Conservation (phyloP, 2,113 vertebrate genomes). For the Dunckerocampus dactyliophorus region DNA sequence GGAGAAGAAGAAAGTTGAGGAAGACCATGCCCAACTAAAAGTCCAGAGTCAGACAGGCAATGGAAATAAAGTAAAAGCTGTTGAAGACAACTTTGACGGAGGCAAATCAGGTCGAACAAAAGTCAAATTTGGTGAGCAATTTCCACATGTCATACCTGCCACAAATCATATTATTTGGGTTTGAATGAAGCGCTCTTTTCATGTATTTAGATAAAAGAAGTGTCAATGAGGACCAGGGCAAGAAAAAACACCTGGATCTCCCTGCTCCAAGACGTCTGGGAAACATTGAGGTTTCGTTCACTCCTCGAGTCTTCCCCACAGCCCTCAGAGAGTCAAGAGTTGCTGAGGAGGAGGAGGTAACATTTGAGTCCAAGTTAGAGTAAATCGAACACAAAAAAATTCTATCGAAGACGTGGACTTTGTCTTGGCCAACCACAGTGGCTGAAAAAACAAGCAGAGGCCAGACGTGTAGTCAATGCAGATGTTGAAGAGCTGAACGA, state of each 20-base stretch:
- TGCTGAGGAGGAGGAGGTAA: constrained; percentile 87
- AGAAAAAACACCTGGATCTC: constrained; percentile 56
- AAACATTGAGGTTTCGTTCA: constrained; percentile 82
- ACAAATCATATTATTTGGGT: not conserved
- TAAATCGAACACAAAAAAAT: not conserved
- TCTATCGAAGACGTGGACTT: not conserved
- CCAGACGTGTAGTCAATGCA: constrained; percentile 63
- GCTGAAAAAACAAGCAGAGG: constrained; percentile 87
- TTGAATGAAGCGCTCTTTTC: not conserved
- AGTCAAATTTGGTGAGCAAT: constrained; percentile 31
- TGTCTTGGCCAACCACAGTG: constrained; percentile 70
- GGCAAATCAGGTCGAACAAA: constrained; percentile 28
- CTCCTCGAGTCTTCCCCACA: constrained; percentile 86
- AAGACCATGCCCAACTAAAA: constrained; percentile 40
- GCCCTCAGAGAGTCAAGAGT: constrained; percentile 84
- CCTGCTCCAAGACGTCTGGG: constrained; percentile 78
- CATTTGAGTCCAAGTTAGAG: not conserved
- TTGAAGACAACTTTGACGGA: constrained; percentile 24
- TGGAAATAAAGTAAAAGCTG: constrained; percentile 16
- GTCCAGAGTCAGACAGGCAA: constrained; percentile 33
- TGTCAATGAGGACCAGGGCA: constrained; percentile 26
- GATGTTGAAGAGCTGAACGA: constrained; percentile 79
- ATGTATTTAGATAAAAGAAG: constrained; percentile 37
- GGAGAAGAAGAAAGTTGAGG: constrained; percentile 59
- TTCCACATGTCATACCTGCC: not conserved